Evolutionary conservation across 2,113 vertebrate species (phyloP).

Genomic region (Labeo rohita): DNA sequence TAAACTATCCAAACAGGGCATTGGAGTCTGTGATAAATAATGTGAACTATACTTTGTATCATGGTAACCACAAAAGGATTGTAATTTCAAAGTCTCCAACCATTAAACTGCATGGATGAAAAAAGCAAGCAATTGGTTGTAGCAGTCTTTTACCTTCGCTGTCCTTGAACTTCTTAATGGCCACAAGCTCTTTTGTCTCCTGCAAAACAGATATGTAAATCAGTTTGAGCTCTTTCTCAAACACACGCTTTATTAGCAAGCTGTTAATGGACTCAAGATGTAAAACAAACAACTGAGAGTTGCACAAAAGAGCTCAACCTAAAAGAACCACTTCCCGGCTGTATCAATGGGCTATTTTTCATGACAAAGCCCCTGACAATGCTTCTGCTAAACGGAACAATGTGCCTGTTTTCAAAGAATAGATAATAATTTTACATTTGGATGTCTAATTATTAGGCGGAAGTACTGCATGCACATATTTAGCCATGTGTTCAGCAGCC

Average conservation of each 20-base stretch:
- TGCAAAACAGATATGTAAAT: slow-evolving; percentile 65
- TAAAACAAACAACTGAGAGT: slow-evolving; percentile 10
- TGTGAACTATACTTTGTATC: background rate
- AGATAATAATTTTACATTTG: background rate
- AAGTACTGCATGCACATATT: slow-evolving; percentile 5
- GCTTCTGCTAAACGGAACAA: background rate
- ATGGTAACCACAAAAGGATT: background rate
- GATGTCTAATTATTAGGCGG: slow-evolving; percentile 1
- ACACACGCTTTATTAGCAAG: slow-evolving; percentile 15
- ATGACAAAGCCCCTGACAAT: slow-evolving; percentile 11
- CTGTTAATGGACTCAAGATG: background rate
- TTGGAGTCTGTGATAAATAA: background rate
- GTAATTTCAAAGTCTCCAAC: background rate
- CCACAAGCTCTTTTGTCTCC: slow-evolving; percentile 99
- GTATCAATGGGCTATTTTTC: slow-evolving; percentile 1
- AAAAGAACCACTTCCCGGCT: background rate
- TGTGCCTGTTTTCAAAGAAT: background rate
- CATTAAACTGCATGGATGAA: slow-evolving; percentile 9
- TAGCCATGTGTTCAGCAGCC: slow-evolving; percentile 14
- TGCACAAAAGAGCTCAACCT: slow-evolving; percentile 1
- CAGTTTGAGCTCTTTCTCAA: slow-evolving; percentile 41
- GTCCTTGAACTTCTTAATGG: slow-evolving; percentile 99
- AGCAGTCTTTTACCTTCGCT: slow-evolving; percentile 81
- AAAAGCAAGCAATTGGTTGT: slow-evolving; percentile 11
- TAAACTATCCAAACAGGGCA: background rate